Base-by-base conservation (phyloP, 2,113 vertebrate species). In the Pogonocichla stellata region DNA sequence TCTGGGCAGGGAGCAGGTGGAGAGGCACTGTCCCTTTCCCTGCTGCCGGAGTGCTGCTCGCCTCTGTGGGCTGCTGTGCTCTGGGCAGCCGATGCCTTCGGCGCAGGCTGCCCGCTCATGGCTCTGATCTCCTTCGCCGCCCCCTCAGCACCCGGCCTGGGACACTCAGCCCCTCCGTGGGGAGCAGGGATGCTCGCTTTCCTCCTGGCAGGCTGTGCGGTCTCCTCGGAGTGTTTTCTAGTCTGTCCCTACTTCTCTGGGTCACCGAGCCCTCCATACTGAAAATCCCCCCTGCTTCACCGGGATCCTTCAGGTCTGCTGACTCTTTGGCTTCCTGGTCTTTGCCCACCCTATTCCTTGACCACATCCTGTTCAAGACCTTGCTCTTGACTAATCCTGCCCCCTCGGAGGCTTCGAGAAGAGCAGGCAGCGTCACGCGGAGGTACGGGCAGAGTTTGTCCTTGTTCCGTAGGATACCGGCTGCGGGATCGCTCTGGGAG, bases 1-100 rank as follows among this genome's bases (percentile, higher is more conserved):
- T 45, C 43, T 45, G 43, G 28, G 33, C 57, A 22, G 57, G 3
- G 62, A 95, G 96, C 97, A 95, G 97, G 96, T 97, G 97, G 73
- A 19, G 66, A 17, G 51, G 5, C 10, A 2, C 23, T 14, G 48
- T 14, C 24, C 48, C 13, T 48, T 48, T 25, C 23, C 12, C 20
- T 6, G 5, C 25, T 26, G 56, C 56, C 6, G 9, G 43, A 20
- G 70, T 6, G 47, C 47, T 48, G 48, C 48, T 51, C 14, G 14
- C 25, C 14, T 16, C 50, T 51, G 8, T 14, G 50, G 15, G 50
- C 25, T 28, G 50, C 43, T 45, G 19, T 45, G 19, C 8, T 43
- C 43, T 43, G 43, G 28, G 33, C 57, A 22, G 2, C 18, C 5
- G 57, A 8, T 33, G 75, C 51, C 70, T 56, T 70, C 5, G 0